Evolutionary conservation across 2,797 vertebrate genomes (phyloP), one percentile per base, ranked within the genome.

Genomic region (Salmo trutta): DNA sequence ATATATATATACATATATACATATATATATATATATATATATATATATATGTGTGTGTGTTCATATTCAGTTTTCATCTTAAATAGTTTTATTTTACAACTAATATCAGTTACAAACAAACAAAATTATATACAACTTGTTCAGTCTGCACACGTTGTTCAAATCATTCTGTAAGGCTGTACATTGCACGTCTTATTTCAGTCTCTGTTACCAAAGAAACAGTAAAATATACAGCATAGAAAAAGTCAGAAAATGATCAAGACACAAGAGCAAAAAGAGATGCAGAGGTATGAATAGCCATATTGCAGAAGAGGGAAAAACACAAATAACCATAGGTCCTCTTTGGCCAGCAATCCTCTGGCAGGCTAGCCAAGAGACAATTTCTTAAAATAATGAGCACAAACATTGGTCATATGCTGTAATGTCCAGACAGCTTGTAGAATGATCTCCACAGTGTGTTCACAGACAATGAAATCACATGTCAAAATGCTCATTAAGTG

Each of bases 351-450:
- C 19, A 56, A 16, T 56, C 5, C 53, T 59, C 54, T 19, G 27
- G 4, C 65, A 33, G 27, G 29, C 65, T 33, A 67, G 29, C 65
- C 65, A 17, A 47, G 27, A 33, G 12, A 33, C 4, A 14, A 31
- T 33, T 33, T 19, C 65, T 17, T 67, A 24, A 62, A 62, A 62
- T 62, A 31, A 66, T 66, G 65, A 67, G 64, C 64, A 66, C 62
- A 65, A 7, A 66, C 24, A 1, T 33, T 67, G 65, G 29, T 12
- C 16, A 16, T 17, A 67, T 31, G 14, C 65, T 29, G 65, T 66
- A 66, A 31, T 5, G 8, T 67, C 29, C 65, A 33, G 59, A 62
- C 59, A 24, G 41, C 41, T 47, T 47, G 2, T 59, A 59, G 17
- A 17, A 21, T n/a, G 15, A 59, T 19, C 17, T 33, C 29, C 27